A percentile compares a stretch with the other conserved stretches of the same genome.
Evolutionary conservation across 2,797 vertebrate genomes (phyloP).

Genomic region (Crypturellus tataupa): DNA sequence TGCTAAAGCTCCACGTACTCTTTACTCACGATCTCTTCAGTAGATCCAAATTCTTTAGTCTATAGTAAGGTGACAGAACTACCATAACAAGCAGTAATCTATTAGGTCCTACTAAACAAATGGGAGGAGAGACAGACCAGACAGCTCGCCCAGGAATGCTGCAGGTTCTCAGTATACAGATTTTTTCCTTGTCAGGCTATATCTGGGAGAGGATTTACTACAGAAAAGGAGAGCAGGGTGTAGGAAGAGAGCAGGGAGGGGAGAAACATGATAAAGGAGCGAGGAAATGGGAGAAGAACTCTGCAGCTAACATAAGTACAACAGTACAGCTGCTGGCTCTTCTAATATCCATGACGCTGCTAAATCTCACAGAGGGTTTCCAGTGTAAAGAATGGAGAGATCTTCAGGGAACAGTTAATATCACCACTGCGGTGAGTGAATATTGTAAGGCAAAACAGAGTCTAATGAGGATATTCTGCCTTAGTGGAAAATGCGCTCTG

Average conservation of each 20-base stretch:
- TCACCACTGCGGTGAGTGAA: background rate
- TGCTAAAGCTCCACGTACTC: background rate
- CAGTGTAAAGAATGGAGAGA: background rate
- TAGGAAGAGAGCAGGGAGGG: background rate
- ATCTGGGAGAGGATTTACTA: background rate
- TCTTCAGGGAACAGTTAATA: background rate
- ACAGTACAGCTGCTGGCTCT: background rate
- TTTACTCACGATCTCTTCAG: background rate
- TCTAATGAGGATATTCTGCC: background rate
- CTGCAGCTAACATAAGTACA: background rate
- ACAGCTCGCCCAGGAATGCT: background rate
- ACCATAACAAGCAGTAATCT: background rate
- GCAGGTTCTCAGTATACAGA: background rate
- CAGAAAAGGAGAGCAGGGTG: background rate
- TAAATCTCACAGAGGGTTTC: background rate
- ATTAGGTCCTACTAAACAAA: background rate
- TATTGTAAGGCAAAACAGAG: background rate
- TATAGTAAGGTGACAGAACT: background rate
- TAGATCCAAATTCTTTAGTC: background rate
- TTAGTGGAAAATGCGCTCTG: background rate
- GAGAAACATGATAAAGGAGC: background rate
- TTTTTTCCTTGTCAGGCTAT: background rate
- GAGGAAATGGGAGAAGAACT: background rate
- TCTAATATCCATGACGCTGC: fast-evolving
- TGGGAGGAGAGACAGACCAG: background rate